phyloP scores from a whole-genome alignment of 1,140 invertebrate species.

The Zaprionus taronus region DNA sequence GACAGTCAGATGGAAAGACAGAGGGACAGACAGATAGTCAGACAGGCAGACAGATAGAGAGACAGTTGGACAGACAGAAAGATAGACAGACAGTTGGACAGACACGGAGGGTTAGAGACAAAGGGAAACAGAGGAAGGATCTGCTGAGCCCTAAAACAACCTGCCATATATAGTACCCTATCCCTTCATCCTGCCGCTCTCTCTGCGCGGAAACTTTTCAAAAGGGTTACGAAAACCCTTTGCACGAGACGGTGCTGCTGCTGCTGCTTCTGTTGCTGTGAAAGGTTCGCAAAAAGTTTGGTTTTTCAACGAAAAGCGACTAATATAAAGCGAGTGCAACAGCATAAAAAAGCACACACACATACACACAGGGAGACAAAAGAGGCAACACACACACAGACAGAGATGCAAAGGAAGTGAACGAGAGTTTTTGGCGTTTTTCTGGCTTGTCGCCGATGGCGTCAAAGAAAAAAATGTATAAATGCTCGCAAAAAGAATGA shows the following conservation, averaged over 20 bases:
- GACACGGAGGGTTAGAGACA: not conserved
- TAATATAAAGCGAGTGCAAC: slow-evolving; percentile 14
- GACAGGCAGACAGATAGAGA: not conserved
- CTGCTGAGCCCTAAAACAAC: slow-evolving; percentile 21
- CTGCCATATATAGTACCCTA: not conserved
- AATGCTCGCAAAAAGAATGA: slow-evolving; percentile 6
- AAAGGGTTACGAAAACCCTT: slow-evolving; percentile 9
- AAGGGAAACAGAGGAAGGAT: not conserved
- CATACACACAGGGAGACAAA: not conserved
- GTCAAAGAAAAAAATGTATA: not conserved
- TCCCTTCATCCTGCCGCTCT: not conserved
- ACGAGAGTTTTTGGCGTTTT: slow-evolving; percentile 8
- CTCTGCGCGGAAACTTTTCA: not conserved
- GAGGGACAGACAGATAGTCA: not conserved
- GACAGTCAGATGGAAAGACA: not conserved
- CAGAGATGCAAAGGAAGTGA: not conserved
- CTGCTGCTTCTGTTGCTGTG: slow-evolving; percentile 39
- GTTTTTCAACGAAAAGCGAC: slow-evolving; percentile 19
- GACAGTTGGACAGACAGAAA: not conserved
- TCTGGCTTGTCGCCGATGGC: slow-evolving; percentile 16
- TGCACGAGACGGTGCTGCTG: not conserved
- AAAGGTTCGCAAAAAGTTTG: slow-evolving; percentile 56
- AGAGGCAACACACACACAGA: slow-evolving; percentile 20
- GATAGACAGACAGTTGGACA: not conserved
- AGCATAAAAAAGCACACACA: not conserved